A percentile compares a stretch with the other conserved stretches of the same genome.
Conservation (phyloP, 2,113 vertebrate genomes). For the Terrapene triunguis region DNA sequence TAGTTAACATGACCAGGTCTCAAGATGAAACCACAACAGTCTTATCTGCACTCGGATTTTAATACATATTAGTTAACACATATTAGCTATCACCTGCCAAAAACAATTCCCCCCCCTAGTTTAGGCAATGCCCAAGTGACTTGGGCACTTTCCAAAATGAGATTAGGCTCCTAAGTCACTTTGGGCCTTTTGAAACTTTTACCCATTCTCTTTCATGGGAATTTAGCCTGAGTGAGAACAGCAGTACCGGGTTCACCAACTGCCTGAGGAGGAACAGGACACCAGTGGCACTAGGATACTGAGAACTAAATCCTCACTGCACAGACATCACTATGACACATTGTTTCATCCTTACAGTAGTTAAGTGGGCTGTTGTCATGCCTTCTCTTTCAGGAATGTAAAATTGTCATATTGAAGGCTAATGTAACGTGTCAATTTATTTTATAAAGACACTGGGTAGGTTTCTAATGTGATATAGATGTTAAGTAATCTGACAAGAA, state of each 20-base stretch:
- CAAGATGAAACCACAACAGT: too few species aligned
- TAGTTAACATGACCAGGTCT: too few species aligned
- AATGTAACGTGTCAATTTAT: slow-evolving; percentile 48
- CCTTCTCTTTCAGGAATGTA: slow-evolving; percentile 32
- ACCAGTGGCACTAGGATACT: neutral
- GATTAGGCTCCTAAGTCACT: neutral
- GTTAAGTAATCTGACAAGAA: slow-evolving; percentile 37
- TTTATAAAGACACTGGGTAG: slow-evolving; percentile 23
- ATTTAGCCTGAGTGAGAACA: neutral
- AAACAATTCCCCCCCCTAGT: too few species aligned
- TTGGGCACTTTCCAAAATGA: neutral
- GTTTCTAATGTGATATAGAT: slow-evolving; percentile 18
- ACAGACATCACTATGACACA: neutral
- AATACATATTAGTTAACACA: too few species aligned
- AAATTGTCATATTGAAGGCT: slow-evolving; percentile 14
- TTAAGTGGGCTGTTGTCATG: neutral
- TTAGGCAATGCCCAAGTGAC: neutral
- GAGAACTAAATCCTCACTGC: neutral
- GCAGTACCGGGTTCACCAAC: neutral
- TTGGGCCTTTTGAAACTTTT: neutral
- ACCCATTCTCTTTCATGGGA: neutral
- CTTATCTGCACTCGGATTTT: too few species aligned
- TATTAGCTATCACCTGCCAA: too few species aligned
- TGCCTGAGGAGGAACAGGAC: neutral
- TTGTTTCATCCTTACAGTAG: slow-evolving; percentile 18